phyloP scores from a whole-genome alignment of 2,797 vertebrate species.

The Enteromius radiatus region DNA sequence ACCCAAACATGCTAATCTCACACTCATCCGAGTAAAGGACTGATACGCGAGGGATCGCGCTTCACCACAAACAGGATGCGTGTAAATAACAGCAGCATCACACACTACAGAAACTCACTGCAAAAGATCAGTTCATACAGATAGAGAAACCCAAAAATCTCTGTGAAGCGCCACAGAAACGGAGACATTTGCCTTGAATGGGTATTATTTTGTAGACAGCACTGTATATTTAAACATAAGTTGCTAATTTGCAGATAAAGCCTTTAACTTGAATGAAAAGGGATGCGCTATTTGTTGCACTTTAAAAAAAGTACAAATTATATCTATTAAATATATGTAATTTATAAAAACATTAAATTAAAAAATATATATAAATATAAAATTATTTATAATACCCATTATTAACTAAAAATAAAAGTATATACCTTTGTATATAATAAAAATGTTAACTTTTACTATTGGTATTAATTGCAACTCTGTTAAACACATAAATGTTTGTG shows the following conservation, averaged over 20 bases:
- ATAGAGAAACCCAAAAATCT: background rate
- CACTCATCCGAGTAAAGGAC: conserved; percentile 18
- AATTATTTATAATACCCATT: too few relatives aligned
- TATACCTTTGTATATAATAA: background rate
- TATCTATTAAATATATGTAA: too few relatives aligned
- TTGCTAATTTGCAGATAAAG: background rate
- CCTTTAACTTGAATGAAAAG: background rate
- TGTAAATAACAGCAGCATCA: conserved; percentile 12
- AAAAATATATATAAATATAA: too few relatives aligned
- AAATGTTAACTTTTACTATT: background rate
- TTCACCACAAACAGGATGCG: conserved; percentile 46
- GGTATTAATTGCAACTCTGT: background rate
- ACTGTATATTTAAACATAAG: background rate
- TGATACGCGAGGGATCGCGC: conserved; percentile 14
- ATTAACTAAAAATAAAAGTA: background rate
- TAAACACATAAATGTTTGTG: background rate
- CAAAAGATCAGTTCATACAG: conserved; percentile 13
- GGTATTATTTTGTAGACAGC: background rate
- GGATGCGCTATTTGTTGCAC: background rate
- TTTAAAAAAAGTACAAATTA: background rate
- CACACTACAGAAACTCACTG: background rate
- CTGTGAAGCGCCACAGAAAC: conserved; percentile 5
- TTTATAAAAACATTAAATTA: too few relatives aligned
- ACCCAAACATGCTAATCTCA: conserved; percentile 49
- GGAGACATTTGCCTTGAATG: background rate